These are phyloP conservation scores for Papilio aristodemus DNA, from an alignment of 1,140 invertebrate genomes.

Conservation along the genomic window DNA sequence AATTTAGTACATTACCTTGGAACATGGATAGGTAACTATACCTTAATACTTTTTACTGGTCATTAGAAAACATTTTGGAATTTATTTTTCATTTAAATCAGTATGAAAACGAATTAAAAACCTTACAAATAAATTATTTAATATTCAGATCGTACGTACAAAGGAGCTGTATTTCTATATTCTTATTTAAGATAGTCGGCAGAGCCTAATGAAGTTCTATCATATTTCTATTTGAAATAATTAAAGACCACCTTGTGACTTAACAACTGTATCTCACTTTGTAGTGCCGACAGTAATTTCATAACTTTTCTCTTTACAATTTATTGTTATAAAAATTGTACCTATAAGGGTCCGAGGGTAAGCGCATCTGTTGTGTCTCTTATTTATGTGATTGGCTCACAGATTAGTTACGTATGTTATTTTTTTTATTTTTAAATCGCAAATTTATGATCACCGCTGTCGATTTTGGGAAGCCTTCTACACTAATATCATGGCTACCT, in stretches of 20 bases:
- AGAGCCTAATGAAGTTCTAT: slow-evolving; percentile 71
- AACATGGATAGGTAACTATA: too few species aligned
- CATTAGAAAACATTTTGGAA: too few species aligned
- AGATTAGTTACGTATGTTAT: slow-evolving; percentile 64
- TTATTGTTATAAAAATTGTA: slow-evolving; percentile 72
- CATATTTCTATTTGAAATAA: slow-evolving; percentile 73
- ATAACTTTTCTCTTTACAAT: slow-evolving; percentile 61
- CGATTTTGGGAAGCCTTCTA: slow-evolving; percentile 36
- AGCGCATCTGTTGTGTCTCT: slow-evolving; percentile 67
- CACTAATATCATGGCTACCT: slow-evolving; percentile 35
- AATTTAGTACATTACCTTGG: neutral
- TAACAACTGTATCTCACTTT: slow-evolving; percentile 72
- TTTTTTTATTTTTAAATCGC: slow-evolving; percentile 72
- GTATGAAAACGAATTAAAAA: neutral
- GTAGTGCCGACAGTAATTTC: slow-evolving; percentile 64
- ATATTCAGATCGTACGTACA: slow-evolving; percentile 30
- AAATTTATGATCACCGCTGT: slow-evolving; percentile 70
- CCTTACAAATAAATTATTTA: neutral
- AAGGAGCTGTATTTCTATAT: slow-evolving; percentile 57
- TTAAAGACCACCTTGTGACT: slow-evolving; percentile 70
- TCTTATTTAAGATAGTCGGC: slow-evolving; percentile 49
- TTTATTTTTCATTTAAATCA: neutral
- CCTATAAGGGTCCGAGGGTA: slow-evolving; percentile 48
- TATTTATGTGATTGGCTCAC: slow-evolving; percentile 74
- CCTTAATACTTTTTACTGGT: too few species aligned